These are phyloP conservation scores for Nycticebus coucang DNA, from an alignment of 2,113 vertebrate species.

Conservation along the genomic window DNA sequence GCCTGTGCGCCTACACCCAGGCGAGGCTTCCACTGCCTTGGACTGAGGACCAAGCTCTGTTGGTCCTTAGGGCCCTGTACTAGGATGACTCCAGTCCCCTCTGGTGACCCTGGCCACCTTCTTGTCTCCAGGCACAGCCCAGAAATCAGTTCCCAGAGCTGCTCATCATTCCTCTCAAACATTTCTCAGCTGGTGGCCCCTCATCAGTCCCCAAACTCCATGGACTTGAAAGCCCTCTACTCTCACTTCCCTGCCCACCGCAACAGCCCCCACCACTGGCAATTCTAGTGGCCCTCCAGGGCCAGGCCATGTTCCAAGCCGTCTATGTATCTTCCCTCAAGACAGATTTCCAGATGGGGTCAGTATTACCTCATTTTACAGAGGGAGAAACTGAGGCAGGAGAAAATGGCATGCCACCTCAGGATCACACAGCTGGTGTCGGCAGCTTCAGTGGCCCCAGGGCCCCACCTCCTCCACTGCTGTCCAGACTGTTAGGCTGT, in stretches of 20 bases:
- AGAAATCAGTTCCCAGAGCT: neutral
- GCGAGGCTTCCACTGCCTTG: neutral
- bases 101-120: neutral
- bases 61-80: neutral
- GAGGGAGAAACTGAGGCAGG: neutral
- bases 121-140: fast-evolving
- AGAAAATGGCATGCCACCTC: neutral
- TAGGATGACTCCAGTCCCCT: neutral
- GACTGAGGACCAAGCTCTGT: neutral
- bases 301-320: neutral
- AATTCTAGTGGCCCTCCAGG: neutral
- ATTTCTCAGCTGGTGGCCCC: neutral
- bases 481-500: fast-evolving
- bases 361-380: neutral
- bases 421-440: neutral
- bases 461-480: neutral
- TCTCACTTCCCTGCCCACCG: fast-evolving
- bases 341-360: neutral
- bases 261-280: fast-evolving
- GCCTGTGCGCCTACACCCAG: too few species aligned
- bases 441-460: neutral
- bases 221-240: too few species aligned
- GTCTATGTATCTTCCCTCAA: neutral
- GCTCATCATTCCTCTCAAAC: neutral
- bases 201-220: neutral